phyloP scores from a whole-genome alignment of 2,888 invertebrate genomes.

The Mimachlamys varia region DNA sequence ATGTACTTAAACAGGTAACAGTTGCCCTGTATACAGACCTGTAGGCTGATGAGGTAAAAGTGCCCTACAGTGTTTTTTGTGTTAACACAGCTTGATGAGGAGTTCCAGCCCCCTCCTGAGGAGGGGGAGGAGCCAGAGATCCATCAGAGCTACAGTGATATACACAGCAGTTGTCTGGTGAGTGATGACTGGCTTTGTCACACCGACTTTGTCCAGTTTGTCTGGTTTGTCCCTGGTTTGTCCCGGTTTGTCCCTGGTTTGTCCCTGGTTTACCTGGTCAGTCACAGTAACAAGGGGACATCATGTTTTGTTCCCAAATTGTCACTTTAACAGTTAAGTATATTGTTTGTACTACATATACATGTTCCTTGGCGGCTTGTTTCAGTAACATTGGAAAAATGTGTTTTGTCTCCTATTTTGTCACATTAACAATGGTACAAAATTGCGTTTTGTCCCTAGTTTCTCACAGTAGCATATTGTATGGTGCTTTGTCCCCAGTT shows the following conservation, averaged over 20 bases:
- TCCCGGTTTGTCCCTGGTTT: background rate
- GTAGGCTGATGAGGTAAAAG: background rate
- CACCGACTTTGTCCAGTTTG: background rate
- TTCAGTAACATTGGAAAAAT: background rate
- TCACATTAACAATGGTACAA: background rate
- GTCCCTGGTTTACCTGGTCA: background rate
- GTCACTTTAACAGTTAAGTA: background rate
- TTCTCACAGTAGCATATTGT: background rate
- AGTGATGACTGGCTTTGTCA: background rate
- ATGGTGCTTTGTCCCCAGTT: background rate
- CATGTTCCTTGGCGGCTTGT: background rate
- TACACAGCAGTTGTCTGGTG: slow-evolving; percentile 28
- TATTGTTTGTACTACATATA: too few relatives aligned
- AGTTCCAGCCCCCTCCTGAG: background rate
- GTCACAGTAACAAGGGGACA: background rate
- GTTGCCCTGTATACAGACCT: too few relatives aligned
- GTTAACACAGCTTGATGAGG: background rate
- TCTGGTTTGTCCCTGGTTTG: background rate
- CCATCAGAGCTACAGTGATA: background rate
- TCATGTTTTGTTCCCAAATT: background rate
- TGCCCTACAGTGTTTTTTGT: slow-evolving; percentile 17
- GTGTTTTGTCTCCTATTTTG: background rate
- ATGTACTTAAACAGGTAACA: too few relatives aligned
- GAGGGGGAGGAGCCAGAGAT: background rate
- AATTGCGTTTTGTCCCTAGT: background rate